Evolutionary conservation across 2,113 vertebrate genomes (phyloP).

Genomic region (Talpa occidentalis): DNA sequence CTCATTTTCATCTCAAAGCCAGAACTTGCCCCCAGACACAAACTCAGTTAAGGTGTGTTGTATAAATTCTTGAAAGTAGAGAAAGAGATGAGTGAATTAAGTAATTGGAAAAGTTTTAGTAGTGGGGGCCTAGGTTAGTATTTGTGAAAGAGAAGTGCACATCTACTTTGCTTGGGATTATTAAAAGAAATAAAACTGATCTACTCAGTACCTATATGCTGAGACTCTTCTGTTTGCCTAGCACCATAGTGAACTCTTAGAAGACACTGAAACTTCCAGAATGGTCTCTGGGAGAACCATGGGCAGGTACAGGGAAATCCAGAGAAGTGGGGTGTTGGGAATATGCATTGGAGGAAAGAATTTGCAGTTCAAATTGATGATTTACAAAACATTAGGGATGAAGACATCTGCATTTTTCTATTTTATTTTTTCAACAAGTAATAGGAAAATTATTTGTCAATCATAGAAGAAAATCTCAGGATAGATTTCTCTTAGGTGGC

Average conservation of each 20-base stretch:
- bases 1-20: not conserved
- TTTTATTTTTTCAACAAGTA: constrained; percentile 1
- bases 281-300: not conserved
- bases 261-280: not conserved
- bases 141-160: not conserved
- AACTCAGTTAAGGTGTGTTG: not conserved
- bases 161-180: not conserved
- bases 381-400: constrained; percentile 10
- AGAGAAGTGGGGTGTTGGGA: not conserved
- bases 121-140: not conserved
- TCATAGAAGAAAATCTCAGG: not conserved
- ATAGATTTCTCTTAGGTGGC: constrained; percentile 28
- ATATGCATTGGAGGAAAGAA: not conserved
- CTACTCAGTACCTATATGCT: not conserved
- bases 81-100: not conserved
- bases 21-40: not conserved
- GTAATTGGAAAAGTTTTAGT: not conserved
- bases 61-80: not conserved
- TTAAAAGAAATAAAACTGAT: not conserved
- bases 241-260: not conserved
- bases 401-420: constrained; percentile 9
- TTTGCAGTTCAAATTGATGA: not conserved
- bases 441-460: not conserved
- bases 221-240: not conserved
- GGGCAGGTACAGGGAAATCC: not conserved